Evolutionary conservation across 2,888 invertebrate genomes (phyloP).

Genomic region (Sarcophaga carnaria): DNA sequence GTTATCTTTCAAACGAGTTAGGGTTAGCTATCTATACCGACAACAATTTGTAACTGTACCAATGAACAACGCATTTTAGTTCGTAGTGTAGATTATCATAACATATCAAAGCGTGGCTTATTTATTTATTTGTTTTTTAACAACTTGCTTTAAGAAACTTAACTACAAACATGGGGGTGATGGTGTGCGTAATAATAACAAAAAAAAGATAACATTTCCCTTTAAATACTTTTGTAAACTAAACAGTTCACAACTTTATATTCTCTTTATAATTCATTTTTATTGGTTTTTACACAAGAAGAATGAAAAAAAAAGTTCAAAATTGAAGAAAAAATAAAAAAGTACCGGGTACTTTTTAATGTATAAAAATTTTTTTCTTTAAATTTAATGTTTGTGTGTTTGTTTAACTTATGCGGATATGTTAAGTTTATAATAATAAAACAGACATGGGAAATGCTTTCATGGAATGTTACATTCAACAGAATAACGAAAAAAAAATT

Average conservation of each 20-base stretch:
- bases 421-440: conserved; percentile 65
- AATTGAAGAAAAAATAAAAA: not conserved
- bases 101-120: no score
- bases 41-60: no score
- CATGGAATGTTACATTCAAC: conserved; percentile 74
- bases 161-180: no score
- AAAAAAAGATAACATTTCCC: not conserved
- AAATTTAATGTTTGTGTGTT: not conserved
- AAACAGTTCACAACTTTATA: conserved; percentile 10
- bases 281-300: conserved; percentile 24
- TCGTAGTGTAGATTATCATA: no score
- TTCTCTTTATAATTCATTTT: conserved; percentile 13
- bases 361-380: conserved; percentile 8
- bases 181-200: not conserved
- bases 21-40: no score
- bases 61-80: no score
- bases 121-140: no score
- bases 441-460: conserved; percentile 77
- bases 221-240: not conserved
- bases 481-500: conserved; percentile 2
- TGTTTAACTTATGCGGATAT: conserved; percentile 52
- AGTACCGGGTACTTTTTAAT: not conserved
- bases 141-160: no score
- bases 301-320: not conserved
- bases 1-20: no score